Evolutionary conservation across 2,113 vertebrate species (phyloP).

Genomic region (Pangasianodon hypophthalmus): DNA sequence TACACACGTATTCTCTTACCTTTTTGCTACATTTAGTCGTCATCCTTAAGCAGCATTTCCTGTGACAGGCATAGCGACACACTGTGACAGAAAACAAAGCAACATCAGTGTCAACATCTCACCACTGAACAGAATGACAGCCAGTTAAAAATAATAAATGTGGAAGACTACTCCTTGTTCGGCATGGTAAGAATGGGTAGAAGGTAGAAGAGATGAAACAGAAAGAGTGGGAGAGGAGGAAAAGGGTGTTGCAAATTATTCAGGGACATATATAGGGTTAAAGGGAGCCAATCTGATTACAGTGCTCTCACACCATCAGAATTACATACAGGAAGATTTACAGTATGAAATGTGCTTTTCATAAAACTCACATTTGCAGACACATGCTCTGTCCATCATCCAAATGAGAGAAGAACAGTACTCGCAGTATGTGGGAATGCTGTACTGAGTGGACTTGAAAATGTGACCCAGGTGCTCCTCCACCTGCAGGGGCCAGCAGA

Average conservation of each 20-base stretch:
- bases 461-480: slow-evolving; percentile 97
- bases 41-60: slow-evolving; percentile 94
- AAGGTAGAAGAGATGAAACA: not conserved
- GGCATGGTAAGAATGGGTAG: slow-evolving; percentile 2
- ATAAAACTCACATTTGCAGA: slow-evolving; percentile 90
- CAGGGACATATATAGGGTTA: slow-evolving; percentile 62
- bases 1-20: slow-evolving; percentile 71
- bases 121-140: slow-evolving; percentile 8
- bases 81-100: slow-evolving; percentile 74
- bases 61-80: slow-evolving; percentile 96
- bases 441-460: slow-evolving; percentile 97
- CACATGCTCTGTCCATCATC: slow-evolving; percentile 98
- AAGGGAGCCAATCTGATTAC: slow-evolving; percentile 72
- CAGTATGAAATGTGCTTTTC: not conserved
- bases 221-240: not conserved
- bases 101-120: not conserved
- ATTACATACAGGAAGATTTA: not conserved
- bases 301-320: slow-evolving; percentile 12
- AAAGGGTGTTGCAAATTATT: slow-evolving; percentile 28
- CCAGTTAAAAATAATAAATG: not conserved
- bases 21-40: slow-evolving; percentile 93
- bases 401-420: slow-evolving; percentile 97
- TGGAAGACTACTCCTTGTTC: slow-evolving; percentile 36
- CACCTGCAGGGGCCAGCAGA: slow-evolving; percentile 73
- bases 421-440: slow-evolving; percentile 98